Conservation (phyloP, 2,113 vertebrate genomes). For the Lanius ludovicianus region DNA sequence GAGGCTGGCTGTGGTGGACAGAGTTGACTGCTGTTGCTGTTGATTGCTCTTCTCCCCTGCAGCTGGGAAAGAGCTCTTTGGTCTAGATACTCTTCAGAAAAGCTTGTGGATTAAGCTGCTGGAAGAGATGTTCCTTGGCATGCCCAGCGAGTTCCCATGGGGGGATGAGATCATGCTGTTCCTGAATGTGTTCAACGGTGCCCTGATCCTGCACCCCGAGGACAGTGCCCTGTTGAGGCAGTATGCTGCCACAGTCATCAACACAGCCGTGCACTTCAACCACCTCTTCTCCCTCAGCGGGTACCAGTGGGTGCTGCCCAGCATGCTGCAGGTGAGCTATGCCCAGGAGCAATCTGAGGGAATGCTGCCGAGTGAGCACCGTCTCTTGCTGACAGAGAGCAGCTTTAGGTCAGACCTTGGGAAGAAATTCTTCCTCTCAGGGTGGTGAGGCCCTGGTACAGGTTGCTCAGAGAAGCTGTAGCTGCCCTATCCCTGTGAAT, state of each 20-base stretch:
- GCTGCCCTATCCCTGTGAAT: neutral
- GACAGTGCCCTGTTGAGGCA: constrained; percentile 95
- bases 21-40: neutral
- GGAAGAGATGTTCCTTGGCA: constrained; percentile 98
- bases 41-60: neutral
- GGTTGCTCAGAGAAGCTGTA: neutral
- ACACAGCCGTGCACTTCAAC: constrained; percentile 97
- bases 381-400: neutral
- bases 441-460: neutral
- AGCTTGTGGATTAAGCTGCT: constrained; percentile 98
- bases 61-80: constrained; percentile 95
- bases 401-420: neutral
- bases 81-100: constrained; percentile 96
- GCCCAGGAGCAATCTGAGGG: accelerated
- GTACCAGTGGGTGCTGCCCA: constrained; percentile 98
- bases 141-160: constrained; percentile 99
- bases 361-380: accelerated
- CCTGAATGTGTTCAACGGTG: constrained; percentile 95
- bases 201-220: constrained; percentile 93
- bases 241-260: constrained; percentile 95
- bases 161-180: constrained; percentile 99
- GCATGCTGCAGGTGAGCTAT: constrained; percentile 89
- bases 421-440: neutral
- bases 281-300: constrained; percentile 98
- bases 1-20: neutral